phyloP scores from a whole-genome alignment of 1,140 invertebrate species.

The Batillaria attramentaria region DNA sequence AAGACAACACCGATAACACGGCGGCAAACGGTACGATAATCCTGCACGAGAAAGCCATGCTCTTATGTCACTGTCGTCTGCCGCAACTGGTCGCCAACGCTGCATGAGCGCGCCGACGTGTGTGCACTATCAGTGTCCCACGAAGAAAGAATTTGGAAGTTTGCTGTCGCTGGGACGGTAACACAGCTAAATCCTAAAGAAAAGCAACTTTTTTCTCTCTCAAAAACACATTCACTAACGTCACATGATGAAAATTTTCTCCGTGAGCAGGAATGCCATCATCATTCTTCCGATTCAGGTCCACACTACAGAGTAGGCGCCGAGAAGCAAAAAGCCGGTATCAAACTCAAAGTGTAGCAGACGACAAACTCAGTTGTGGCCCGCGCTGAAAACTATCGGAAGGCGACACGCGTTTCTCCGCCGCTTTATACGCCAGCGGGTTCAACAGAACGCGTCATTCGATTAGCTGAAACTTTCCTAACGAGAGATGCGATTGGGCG shows the following conservation, averaged over 20 bases:
- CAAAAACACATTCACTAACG: not conserved
- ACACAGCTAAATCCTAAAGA: not conserved
- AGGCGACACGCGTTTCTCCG: not conserved
- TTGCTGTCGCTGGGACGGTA: not conserved
- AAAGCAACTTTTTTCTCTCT: not conserved
- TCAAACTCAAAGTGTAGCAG: not conserved
- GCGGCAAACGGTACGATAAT: slow-evolving; percentile 20
- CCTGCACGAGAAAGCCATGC: slow-evolving; percentile 4
- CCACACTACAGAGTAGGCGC: not conserved
- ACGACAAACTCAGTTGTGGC: not conserved
- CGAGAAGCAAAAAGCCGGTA: not conserved
- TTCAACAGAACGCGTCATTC: slow-evolving; percentile 24
- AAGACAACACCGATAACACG: slow-evolving; percentile 24
- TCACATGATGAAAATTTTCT: not conserved
- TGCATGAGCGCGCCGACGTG: slow-evolving; percentile 9
- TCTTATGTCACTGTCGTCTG: not conserved
- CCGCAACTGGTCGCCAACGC: too few species aligned
- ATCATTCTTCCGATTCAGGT: not conserved
- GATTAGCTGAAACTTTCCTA: slow-evolving; percentile 27
- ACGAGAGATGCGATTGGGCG: slow-evolving; percentile 7
- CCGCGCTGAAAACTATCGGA: not conserved
- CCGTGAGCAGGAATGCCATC: not conserved
- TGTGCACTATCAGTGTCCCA: not conserved
- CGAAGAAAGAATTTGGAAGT: too few species aligned
- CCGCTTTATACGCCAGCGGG: slow-evolving; percentile 22